Base-by-base conservation (phyloP, 1,140 invertebrate species). In the Drosophila baimaii region DNA sequence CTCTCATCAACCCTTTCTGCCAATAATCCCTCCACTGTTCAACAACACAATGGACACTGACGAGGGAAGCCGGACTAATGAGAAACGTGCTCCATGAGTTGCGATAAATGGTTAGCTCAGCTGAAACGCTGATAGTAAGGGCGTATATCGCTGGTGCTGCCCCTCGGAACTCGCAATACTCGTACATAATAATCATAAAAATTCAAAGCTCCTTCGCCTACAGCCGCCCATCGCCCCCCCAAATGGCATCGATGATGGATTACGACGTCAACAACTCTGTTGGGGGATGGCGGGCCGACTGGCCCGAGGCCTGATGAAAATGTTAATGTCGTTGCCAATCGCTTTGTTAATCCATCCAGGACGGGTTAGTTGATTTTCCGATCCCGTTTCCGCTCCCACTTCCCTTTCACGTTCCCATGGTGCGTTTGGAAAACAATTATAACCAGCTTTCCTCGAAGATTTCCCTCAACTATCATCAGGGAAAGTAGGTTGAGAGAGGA, bases 291-390 rank as follows among this genome's bases (percentile, higher is more conserved):
- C 23, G 17, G 21, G 31, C 29, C 27, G 10, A 33, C 51, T 78
- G 27, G 63, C 66, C 73, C 12, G 62, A 55, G 73, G 84, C 84
- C 81, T 88, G 84, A 84, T 88, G 85, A 89, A 89, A 88, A 88
- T 88, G 84, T 84, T 88, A 88, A 89, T 84, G 84, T 88, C 81
- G 80, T 84, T 88, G 80, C 84, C 80, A 88, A 88, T 88, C 84
- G 88, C 77, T 89, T 81, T 84, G 73, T 84, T 88, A 88, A 88
- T 84, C 80, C 77, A 57, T 69, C 62, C 62, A 75, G 64, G 52
- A 61, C 41, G 80, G 54, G 58, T 77, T 78, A 80, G 58, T 81
- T 88, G 80, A 89, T 89, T 89, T 89, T 44, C 29, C 46, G n/a
- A 31, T 37, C 23, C 31, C 68, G 13, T 13, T 13, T 15, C 37